Base-by-base conservation (phyloP, 2,113 vertebrate species). In the Redunca redunca region DNA sequence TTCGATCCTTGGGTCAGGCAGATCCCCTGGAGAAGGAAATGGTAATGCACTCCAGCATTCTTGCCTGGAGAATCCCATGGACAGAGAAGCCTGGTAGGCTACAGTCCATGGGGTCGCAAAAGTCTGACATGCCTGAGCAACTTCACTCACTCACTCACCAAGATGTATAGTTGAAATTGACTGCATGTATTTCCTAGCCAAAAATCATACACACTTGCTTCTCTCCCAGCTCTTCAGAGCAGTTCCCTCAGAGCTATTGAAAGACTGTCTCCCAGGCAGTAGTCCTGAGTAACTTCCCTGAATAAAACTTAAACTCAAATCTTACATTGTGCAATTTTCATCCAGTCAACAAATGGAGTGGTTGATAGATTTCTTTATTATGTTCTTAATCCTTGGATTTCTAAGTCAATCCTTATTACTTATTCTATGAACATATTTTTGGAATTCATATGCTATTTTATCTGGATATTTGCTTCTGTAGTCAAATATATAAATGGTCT, bases 351-450 rank as follows among this genome's bases (percentile, higher is more conserved):
- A n/a, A 83, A 15, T 53, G 4, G 62, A 96, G 2, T 85, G 46
- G 36, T 84, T 83, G 43, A 77, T 83, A 74, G 40, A 87, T 62
- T 64, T 88, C 92, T 6, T 55, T 85, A 85, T 48, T 14, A 85
- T 60, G 55, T 77, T 53, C 9, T 52, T 81, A 52, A 55, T n/a
- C 23, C 23, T 89, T 77, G 19, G n/a, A 46, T 36, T 93, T 89
- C 28, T 84, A 46, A 25, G 46, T 52, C 30, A 77, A 84, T 77
- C 8, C 25, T n/a, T 93, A 46, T 62, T 25, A 82, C 5, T 58
- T 58, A 62, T 83, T 93, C 30, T 90, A 67, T 77, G 40, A 58
- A 71, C 16, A 36, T 40, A 14, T 48, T 55, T 5, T 58, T 82
- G 33, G 33, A 88, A 25, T 92, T 1, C 5, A 43, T 52, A 5